These are phyloP conservation scores for Cavia aperea DNA, from an alignment of 2,113 vertebrate species.

Conservation along the genomic window DNA sequence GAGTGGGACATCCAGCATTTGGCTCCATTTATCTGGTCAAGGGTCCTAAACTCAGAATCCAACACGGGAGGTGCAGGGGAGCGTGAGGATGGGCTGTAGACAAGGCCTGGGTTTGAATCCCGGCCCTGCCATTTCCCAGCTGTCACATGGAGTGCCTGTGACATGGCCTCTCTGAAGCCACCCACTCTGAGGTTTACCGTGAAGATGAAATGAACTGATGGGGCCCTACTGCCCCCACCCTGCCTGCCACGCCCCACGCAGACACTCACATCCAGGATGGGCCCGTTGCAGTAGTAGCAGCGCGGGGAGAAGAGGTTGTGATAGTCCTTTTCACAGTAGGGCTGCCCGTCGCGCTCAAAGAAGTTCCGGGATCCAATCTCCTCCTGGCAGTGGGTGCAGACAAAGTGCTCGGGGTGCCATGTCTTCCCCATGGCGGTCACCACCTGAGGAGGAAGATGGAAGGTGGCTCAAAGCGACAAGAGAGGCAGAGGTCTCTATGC, in stretches of 20 bases:
- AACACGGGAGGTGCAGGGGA: not conserved
- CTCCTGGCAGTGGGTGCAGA: slow-evolving; percentile 98
- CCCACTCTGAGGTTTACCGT: not conserved
- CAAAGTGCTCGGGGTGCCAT: slow-evolving; percentile 98
- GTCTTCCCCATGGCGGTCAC: slow-evolving; percentile 98
- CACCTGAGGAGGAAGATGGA: slow-evolving; percentile 77
- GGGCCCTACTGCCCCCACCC: not conserved
- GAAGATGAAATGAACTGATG: not conserved
- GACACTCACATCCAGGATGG: slow-evolving; percentile 93
- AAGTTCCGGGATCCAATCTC: slow-evolving; percentile 98
- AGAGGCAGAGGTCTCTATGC: not conserved
- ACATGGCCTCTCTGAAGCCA: not conserved
- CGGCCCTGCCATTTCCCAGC: not conserved
- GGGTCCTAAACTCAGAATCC: not conserved
- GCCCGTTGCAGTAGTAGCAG: slow-evolving; percentile 97
- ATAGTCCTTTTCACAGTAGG: slow-evolving; percentile 98
- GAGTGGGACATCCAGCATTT: fast-evolving
- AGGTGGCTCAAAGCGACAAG: not conserved
- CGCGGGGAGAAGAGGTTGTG: slow-evolving; percentile 97
- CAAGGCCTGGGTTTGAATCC: not conserved
- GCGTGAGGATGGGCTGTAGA: fast-evolving
- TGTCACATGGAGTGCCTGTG: not conserved
- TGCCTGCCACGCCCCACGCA: fast-evolving
- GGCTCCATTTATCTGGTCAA: not conserved
- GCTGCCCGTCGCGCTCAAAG: slow-evolving; percentile 96